Percentiles rank a stretch among this genome's conserved stretches.
Evolutionary conservation across 2,113 vertebrate species (phyloP).

Genomic region (Aplodontia rufa): DNA sequence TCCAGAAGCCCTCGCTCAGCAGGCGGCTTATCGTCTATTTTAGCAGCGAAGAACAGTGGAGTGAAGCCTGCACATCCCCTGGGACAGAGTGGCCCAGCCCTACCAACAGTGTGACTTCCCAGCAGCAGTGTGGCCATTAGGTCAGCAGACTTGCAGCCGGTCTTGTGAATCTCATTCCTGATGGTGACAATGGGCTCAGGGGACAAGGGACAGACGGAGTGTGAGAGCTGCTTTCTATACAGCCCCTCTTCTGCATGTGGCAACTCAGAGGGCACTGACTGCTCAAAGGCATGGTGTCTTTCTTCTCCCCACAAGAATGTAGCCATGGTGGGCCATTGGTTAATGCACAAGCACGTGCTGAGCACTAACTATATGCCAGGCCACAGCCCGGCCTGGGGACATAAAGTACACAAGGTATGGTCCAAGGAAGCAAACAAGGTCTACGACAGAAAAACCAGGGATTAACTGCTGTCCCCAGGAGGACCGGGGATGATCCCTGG

Average conservation of each 20-base stretch:
- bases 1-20: not conserved
- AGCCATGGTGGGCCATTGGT: not conserved
- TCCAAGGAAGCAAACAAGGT: not conserved
- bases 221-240: not conserved
- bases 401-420: not conserved
- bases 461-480: fast-evolving
- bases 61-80: not conserved
- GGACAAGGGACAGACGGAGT: not conserved
- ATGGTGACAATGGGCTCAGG: not conserved
- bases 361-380: not conserved
- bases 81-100: not conserved
- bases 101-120: not conserved
- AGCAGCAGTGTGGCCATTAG: not conserved
- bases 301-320: not conserved
- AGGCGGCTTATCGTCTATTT: not conserved
- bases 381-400: not conserved
- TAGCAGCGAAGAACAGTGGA: not conserved
- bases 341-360: not conserved
- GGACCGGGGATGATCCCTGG: not conserved
- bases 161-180: not conserved
- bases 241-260: fast-evolving
- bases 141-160: not conserved
- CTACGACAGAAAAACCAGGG: not conserved
- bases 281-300: fast-evolving
- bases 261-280: not conserved